Base-by-base conservation (phyloP, 2,113 vertebrate genomes). In the Pterocles gutturalis region DNA sequence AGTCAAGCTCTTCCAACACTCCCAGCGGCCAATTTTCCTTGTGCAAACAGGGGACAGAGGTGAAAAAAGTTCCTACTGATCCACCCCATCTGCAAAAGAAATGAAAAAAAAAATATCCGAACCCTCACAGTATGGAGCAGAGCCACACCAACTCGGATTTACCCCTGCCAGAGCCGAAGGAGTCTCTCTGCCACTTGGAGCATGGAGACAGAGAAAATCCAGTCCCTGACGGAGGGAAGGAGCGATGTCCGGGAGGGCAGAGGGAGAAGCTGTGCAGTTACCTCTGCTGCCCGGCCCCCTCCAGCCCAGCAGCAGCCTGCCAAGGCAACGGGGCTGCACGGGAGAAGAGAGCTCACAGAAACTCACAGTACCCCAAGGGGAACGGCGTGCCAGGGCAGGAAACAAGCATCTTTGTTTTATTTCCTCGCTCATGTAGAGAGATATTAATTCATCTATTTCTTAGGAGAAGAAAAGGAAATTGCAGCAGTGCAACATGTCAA, bases 391-490 rank as follows among this genome's bases (percentile, higher is more conserved):
- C 67, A 48, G 36, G 31, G 33, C 53, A 83, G 85, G 82, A 76
- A 76, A 38, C 14, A 25, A 91, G 9, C 33, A 43, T 17, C 53
- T 51, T 49, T 24, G 62, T 11, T 95, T 89, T 53, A 75, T 89
- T 85, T 79, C 62, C 90, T 85, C 15, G 3, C 58, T 90, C 25
- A 2, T 43, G 66, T n/a, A 46, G 21, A 64, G 31, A 76, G 20
- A 73, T 60, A 94, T 88, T 87, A 95, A 94, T 62, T 77, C 15
- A 72, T 53, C 70, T 76, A 0, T 62, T 96, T 70, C 73, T 58
- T 49, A 64, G 19, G 49, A 85, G 79, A 78, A 83, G 48, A 57
- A 87, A 70, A 92, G 89, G 87, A 94, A 94, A 95, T 89, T 90
- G 82, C 62, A 91, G 64, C 91, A 85, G 58, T 48, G 88, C 84